Conservation (phyloP, 2,797 vertebrate species). For the Florisuga fusca region DNA sequence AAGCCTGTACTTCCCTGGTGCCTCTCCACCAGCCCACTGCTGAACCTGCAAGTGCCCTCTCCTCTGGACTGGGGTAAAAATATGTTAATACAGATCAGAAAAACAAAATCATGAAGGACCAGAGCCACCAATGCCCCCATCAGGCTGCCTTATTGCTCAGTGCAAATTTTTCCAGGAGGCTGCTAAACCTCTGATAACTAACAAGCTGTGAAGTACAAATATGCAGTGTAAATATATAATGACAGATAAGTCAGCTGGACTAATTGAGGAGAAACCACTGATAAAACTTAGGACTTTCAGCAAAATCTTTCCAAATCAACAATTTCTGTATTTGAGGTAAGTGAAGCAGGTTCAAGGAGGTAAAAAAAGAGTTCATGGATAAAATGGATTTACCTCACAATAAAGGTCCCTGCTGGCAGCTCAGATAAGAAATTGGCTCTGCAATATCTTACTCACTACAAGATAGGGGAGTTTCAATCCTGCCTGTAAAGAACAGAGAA, state of each 20-base stretch:
- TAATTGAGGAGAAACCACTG: not conserved
- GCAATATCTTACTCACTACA: not conserved
- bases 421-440: not conserved
- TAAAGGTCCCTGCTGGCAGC: not conserved
- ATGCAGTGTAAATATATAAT: not conserved
- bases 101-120: not conserved
- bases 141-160: not conserved
- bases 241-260: not conserved
- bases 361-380: not conserved
- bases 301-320: not conserved
- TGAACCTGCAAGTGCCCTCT: not conserved
- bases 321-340: not conserved
- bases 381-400: not conserved
- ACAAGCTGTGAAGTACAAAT: not conserved
- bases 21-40: not conserved
- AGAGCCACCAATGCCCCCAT: not conserved
- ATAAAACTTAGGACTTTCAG: not conserved
- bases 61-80: not conserved
- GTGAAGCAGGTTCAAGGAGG: accelerated
- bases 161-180: not conserved
- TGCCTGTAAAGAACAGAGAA: not conserved
- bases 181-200: not conserved
- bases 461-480: not conserved
- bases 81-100: not conserved
- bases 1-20: not conserved